Percentiles rank a stretch among this genome's conserved stretches.
phyloP scores from a whole-genome alignment of 2,797 vertebrate species.

The Alca torda region DNA sequence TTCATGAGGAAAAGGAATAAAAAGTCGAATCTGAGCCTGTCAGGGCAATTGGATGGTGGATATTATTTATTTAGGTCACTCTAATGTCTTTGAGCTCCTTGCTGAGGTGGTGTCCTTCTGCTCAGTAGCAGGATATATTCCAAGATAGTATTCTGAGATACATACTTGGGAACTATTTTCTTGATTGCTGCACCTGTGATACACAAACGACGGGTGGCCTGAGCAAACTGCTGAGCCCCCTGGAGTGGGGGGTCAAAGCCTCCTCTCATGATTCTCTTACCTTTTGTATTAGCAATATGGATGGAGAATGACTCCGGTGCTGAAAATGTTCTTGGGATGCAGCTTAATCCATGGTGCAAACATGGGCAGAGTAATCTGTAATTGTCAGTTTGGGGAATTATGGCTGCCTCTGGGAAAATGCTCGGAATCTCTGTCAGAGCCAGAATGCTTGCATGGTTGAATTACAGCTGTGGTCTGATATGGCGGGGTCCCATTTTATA shows the following conservation, averaged over 20 bases:
- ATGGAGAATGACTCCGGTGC: background rate
- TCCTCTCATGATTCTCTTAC: background rate
- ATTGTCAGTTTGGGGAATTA: background rate
- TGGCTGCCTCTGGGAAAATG: background rate
- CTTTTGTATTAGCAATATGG: background rate
- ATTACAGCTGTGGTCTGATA: background rate
- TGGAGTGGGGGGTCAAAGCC: background rate
- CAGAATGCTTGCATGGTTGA: background rate
- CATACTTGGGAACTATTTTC: background rate
- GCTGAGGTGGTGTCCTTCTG: background rate
- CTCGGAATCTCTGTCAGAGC: background rate
- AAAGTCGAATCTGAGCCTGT: background rate
- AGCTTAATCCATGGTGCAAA: background rate
- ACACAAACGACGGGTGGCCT: fast-evolving
- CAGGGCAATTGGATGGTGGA: background rate
- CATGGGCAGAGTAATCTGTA: background rate
- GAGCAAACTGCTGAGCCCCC: background rate
- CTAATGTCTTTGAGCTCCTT: background rate
- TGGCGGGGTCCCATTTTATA: background rate
- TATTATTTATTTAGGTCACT: background rate
- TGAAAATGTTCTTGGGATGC: background rate
- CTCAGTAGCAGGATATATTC: background rate
- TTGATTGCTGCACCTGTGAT: background rate
- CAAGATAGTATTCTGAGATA: background rate
- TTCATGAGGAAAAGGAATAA: background rate